These are phyloP conservation scores for Acleris emargana DNA, from an alignment of 2,888 invertebrate genomes.

Conservation along the genomic window DNA sequence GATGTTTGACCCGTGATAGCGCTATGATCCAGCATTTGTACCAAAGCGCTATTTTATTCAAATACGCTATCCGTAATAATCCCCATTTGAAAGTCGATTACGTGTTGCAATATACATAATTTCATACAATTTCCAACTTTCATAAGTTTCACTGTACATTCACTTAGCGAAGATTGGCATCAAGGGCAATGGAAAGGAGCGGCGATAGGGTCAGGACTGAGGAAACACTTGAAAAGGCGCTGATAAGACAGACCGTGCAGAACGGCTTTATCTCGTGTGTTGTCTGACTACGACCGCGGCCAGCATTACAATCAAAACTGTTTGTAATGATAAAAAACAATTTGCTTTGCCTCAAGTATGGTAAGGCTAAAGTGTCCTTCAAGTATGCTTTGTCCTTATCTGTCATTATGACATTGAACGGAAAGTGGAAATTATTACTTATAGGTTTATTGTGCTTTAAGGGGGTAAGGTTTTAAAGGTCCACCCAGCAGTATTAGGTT, in stretches of 20 bases:
- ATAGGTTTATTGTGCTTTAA: too few relatives aligned
- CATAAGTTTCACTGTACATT: slow-evolving; percentile 30
- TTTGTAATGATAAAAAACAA: too few relatives aligned
- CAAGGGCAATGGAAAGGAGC: slow-evolving; percentile 26
- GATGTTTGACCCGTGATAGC: slow-evolving; percentile 19
- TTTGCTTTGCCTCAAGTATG: too few relatives aligned
- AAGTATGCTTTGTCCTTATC: too few relatives aligned
- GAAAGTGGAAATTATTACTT: too few relatives aligned
- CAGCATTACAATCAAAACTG: too few relatives aligned
- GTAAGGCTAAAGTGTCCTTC: too few relatives aligned
- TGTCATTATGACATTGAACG: too few relatives aligned
- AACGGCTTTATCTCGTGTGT: slow-evolving; percentile 10
- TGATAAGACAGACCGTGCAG: slow-evolving; percentile 26
- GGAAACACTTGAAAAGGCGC: slow-evolving; percentile 26
- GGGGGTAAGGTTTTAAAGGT: too few relatives aligned
- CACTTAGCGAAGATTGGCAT: slow-evolving; percentile 33
- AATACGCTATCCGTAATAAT: slow-evolving; percentile 31
- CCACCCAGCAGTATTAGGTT: too few relatives aligned
- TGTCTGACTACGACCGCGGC: background rate
- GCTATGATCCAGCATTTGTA: slow-evolving; percentile 20
- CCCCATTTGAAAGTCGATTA: slow-evolving; percentile 36
- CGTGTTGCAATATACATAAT: slow-evolving; percentile 33
- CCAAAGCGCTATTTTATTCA: slow-evolving; percentile 30
- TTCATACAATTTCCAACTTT: slow-evolving; percentile 35
- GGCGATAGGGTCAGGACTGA: slow-evolving; percentile 32